These are phyloP conservation scores for Drosophila nr. medialis DNA, from an alignment of 2,888 invertebrate species.

Conservation along the genomic window DNA sequence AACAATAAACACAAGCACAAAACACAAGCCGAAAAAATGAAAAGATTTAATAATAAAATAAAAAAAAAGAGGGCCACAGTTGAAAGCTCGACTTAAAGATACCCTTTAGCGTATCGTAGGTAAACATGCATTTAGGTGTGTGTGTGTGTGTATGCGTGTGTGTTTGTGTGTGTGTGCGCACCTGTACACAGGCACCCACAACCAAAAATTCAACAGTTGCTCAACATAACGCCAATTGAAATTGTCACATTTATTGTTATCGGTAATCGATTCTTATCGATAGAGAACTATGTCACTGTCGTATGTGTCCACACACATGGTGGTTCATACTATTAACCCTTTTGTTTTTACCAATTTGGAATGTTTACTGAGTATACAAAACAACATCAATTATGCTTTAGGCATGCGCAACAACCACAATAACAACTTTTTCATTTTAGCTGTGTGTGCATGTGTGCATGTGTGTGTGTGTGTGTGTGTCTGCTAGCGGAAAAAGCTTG, in stretches of 20 bases:
- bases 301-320: background rate
- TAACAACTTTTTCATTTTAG: constrained; percentile 42
- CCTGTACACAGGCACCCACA: background rate
- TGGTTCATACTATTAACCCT: background rate
- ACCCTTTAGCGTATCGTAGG: background rate
- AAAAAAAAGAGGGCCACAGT: background rate
- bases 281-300: background rate
- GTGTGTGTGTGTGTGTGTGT: constrained; percentile 12
- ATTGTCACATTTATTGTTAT: background rate
- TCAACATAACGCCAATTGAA: background rate
- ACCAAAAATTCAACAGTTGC: background rate
- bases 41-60: constrained; percentile 40
- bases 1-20: constrained; percentile 43
- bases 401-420: constrained; percentile 40
- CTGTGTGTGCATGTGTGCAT: background rate
- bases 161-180: too few relatives aligned
- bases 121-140: background rate
- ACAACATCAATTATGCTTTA: constrained; percentile 34
- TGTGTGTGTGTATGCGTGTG: background rate
- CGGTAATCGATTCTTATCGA: background rate
- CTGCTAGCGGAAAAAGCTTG: constrained; percentile 41
- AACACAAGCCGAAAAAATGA: constrained; percentile 30
- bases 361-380: constrained; percentile 8
- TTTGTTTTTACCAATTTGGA: background rate
- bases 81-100: background rate